Base-by-base conservation (phyloP, 2,888 invertebrate genomes). In the Bhutanitis thaidina region DNA sequence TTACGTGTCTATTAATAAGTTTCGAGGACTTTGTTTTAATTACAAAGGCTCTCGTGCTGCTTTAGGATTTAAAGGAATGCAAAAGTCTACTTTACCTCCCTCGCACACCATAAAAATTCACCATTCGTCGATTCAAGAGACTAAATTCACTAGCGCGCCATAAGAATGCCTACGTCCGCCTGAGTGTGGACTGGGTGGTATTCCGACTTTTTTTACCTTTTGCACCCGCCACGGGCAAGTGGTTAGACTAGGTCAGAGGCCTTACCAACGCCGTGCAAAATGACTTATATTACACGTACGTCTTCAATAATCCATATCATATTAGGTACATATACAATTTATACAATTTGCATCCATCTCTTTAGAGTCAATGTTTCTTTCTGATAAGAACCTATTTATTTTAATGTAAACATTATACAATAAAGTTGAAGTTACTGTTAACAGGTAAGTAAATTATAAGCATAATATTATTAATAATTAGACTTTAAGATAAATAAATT, bases 231-330 rank as follows among this genome's bases (percentile, higher is more conserved):
- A 16, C 3, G 46, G 46, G 32, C 46, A 9, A 34, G 43, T 41
- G 37, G 45, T 39, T 39, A 14, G 29, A 29, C 45, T 29, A 39
- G 38, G 46, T 46, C 46, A 46, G 20, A 46, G 46, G 46, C 46
- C 46, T 32, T 39, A 13, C 12, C 16, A 8, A 15, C 32, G 7
- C 10, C 20, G 32, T 43, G 34, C 0, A 34, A 20, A 34, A 34
- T 32, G 4, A 20, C 5, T 37, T 37, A 37, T 20, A 12, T 15
- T 20, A 20, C 15, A 15, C 9, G 12, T 15, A n/a, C n/a, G 12
- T 34, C 12, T 7, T 34, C 34, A 34, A 34, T 34, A 30, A 10
- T 30, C 9, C 30, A 4, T 30, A 30, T 30, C n/a, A n/a, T n/a
- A n/a, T n/a, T n/a, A n/a, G n/a, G n/a, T n/a, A n/a, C n/a, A n/a